Evolutionary conservation across 2,797 vertebrate genomes (phyloP).

Genomic region (Hydrolagus colliei): DNA sequence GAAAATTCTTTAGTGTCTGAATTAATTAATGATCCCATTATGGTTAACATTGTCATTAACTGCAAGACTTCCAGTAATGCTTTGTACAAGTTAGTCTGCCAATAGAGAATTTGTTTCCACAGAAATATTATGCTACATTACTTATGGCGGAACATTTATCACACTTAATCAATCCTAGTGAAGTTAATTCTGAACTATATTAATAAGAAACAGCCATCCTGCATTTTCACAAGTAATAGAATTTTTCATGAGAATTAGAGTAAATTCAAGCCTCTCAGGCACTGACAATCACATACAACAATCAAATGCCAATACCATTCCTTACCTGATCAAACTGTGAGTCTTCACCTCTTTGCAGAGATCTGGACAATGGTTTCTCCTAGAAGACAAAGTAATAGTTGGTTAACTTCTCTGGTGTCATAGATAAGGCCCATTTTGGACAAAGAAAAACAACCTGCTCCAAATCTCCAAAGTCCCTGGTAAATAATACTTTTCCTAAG

Average conservation of each 20-base stretch:
- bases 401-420: background rate
- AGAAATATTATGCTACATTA: background rate
- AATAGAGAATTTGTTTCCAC: background rate
- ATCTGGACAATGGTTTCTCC: conserved; percentile 94
- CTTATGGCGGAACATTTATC: background rate
- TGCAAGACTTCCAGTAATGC: background rate
- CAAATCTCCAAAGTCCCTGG: no score
- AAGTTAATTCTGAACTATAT: background rate
- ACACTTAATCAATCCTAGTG: background rate
- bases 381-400: conserved; percentile 43
- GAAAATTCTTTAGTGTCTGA: background rate
- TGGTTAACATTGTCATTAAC: background rate
- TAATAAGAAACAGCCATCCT: background rate
- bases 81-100: background rate
- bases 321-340: conserved; percentile 98
- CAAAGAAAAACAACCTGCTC: no score
- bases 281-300: no score
- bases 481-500: no score
- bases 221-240: background rate
- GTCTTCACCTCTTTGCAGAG: conserved; percentile 97
- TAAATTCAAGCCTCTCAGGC: background rate
- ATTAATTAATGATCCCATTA: background rate
- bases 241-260: background rate
- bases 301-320: background rate
- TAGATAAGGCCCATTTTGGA: no score